Evolutionary conservation across 2,797 vertebrate genomes (phyloP), one percentile per base, ranked within the genome.

Genomic region (Myripristis jacobus): DNA sequence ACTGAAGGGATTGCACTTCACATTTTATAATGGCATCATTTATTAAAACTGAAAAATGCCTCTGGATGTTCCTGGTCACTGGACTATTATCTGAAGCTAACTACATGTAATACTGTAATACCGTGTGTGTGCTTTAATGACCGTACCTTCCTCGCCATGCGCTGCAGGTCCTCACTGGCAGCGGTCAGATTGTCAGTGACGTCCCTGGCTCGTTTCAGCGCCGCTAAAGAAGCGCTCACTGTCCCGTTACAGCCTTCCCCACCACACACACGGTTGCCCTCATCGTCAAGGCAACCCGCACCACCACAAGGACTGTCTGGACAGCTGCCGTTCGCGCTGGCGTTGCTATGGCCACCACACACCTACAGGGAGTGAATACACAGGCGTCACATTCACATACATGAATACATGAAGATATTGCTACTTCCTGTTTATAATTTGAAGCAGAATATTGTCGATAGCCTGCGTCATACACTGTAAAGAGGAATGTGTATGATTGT

Each of bases 161-260:
- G 74, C 69, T 91, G 84, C 66, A 96, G 88, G 67, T 95, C 94
- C 36, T 90, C 79, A 0, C 79, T 77, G 19, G 86, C 90, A 11
- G 79, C 31, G 3, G 90, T 92, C 82, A 97, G 83, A 41, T 88
- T 86, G 19, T 76, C 54, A 0, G 79, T 92, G 70, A 89, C 34
- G 5, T 94, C 94, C 2, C 2, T 70, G 55, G 94, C 86, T 0
- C 27, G 73, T 44, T 66, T 51, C 44, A 95, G 88, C 0, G 94
- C 95, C 38, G 11, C 73, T 3, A 83, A 2, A 0, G 95, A 93
- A 6, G 90, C 0, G 3, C 94, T 92, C 56, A 94, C 70, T 0
- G 95, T 93, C 58, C 96, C 96, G 0, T 77, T 64, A 56, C 95
- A 97, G 9, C 88, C 91, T 0, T 50, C 76, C 22, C 94, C 94